Base-by-base conservation (phyloP, 2,888 invertebrate species). In the Meta bourneti region DNA sequence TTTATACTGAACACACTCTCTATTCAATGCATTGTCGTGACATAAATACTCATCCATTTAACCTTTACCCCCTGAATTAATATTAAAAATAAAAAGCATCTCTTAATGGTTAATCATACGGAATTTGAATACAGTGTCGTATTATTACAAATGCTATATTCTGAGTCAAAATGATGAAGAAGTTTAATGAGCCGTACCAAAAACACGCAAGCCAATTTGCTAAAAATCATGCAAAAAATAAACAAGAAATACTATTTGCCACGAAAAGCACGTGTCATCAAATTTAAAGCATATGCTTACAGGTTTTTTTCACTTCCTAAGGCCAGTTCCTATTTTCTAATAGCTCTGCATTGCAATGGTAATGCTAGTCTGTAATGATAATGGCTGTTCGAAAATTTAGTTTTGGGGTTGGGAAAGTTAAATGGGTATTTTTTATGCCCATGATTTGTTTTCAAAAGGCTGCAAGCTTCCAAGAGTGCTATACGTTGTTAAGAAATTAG, bases 341-440 rank as follows among this genome's bases (percentile, higher is more conserved):
- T 54, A 83, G 54, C 54, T 16, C 49, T 34, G 16, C 74, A 74
- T 74, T 54, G 72, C 52, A 72, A 74, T 74, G 83, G 83, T 83
- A 74, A 83, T 83, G 83, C 20, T 74, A 83, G 74, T 74, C 74
- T 61, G 54, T 83, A 75, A 83, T 83, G 83, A 83, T 83, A 83
- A 83, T 83, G 74, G 83, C n/a, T 83, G 51, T 83, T 74, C 52
- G 20, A 52, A 83, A 83, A 74, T 83, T 83, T 74, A 51, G 54
- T 74, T 83, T 83, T 52, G 72, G 74, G 54, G n/a, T 20, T 19
- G 54, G 16, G 34, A 74, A 83, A 83, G 74, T 74, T 74, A 83
- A 74, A 83, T 74, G 83, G 20, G 79, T 16, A 51, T 61, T 80
- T 80, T 80, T 82, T 71, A 71, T 20, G 71, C 71, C 7, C 13